Evolutionary conservation across 2,113 vertebrate genomes (phyloP).

Genomic region (Xenopus laevis): DNA sequence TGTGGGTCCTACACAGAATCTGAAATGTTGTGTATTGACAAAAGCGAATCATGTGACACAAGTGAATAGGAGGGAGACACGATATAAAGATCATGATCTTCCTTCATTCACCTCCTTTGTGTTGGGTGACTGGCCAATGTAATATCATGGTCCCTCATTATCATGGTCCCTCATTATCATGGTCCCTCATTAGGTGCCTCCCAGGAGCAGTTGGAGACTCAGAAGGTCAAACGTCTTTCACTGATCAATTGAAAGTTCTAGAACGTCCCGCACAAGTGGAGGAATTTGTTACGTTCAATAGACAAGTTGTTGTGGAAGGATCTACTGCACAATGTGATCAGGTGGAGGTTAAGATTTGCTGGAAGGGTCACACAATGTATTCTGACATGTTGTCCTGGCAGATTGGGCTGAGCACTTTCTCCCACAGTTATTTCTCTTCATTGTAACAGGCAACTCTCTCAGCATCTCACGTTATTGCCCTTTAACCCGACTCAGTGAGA

Average conservation of each 20-base stretch:
- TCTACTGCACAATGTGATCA: conserved; percentile 27
- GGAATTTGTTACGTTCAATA: conserved; percentile 36
- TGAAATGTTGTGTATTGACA: conserved; percentile 19
- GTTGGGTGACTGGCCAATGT: conserved; percentile 24
- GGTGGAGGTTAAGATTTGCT: conserved; percentile 23
- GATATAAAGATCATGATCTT: background rate
- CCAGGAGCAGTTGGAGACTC: conserved; percentile 32
- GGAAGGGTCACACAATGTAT: conserved; percentile 19
- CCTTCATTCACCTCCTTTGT: conserved; percentile 6
- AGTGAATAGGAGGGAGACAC: background rate
- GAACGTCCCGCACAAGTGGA: conserved; percentile 33
- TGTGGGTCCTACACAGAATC: background rate
- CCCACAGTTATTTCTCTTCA: conserved; percentile 14
- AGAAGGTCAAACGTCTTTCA: conserved; percentile 44
- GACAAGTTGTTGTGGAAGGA: conserved; percentile 29
- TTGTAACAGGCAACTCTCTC: background rate
- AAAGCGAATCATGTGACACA: background rate
- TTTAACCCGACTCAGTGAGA: background rate
- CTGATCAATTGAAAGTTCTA: conserved; percentile 37
- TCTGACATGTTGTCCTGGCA: conserved; percentile 17
- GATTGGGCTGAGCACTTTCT: conserved; percentile 18
- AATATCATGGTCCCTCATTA: no score
- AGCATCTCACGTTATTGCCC: background rate
- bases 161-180: no score
- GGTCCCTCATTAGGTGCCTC: conserved; percentile 34